These are phyloP conservation scores for Sebastes iracundus DNA, from an alignment of 2,797 vertebrate species.

Conservation along the genomic window DNA sequence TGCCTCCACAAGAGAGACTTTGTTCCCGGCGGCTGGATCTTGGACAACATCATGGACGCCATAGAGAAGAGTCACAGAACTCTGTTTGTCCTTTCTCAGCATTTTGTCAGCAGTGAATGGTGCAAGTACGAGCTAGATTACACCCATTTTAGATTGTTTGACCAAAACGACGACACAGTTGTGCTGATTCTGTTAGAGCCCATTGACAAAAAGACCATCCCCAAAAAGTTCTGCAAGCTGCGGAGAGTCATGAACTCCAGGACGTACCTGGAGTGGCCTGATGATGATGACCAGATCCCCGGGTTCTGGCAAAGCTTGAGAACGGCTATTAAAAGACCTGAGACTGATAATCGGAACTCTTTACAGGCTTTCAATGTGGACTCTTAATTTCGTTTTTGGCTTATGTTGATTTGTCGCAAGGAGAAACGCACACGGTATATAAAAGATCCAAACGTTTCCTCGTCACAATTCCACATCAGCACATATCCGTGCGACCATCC, in stretches of 20 bases:
- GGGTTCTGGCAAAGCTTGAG: slow-evolving; percentile 47
- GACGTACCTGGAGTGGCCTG: slow-evolving; percentile 86
- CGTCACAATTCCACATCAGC: not conserved
- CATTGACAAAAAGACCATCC: slow-evolving; percentile 78
- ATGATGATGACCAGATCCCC: slow-evolving; percentile 40
- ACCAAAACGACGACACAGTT: slow-evolving; percentile 77
- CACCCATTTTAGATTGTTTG: slow-evolving; percentile 87
- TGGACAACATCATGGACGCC: slow-evolving; percentile 88
- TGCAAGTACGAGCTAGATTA: slow-evolving; percentile 89
- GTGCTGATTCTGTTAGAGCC: slow-evolving; percentile 84
- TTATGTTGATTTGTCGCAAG: not conserved
- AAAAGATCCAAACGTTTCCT: not conserved
- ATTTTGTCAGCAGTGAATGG: slow-evolving; percentile 88
- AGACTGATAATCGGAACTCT: rapidly evolving
- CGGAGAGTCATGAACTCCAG: slow-evolving; percentile 84
- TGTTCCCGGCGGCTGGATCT: slow-evolving; percentile 84
- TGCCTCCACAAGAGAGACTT: slow-evolving; percentile 88
- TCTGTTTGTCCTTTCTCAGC: slow-evolving; percentile 84
- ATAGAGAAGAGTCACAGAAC: slow-evolving; percentile 87
- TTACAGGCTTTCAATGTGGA: not conserved
- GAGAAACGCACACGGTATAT: not conserved
- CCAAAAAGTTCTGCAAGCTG: slow-evolving; percentile 84
- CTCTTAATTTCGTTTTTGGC: not conserved
- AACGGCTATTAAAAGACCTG: slow-evolving; percentile 7
- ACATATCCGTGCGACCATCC: no score